phyloP scores from a whole-genome alignment of 1,140 invertebrate genomes.

The Laupala kohalensis region DNA sequence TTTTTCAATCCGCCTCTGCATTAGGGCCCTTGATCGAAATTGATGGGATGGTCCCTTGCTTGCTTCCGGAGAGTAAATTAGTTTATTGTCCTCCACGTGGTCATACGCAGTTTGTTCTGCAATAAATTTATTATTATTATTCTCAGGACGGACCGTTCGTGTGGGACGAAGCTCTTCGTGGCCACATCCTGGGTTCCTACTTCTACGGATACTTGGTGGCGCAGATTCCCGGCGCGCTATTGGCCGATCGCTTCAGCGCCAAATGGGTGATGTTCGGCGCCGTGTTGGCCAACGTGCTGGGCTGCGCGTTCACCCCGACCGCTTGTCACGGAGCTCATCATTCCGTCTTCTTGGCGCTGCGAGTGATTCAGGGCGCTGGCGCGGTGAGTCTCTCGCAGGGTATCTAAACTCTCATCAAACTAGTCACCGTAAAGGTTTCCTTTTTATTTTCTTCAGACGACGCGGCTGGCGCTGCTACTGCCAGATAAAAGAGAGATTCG shows the following conservation, averaged over 20 bases:
- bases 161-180: constrained; percentile 53
- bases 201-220: constrained; percentile 76
- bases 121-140: too few species aligned
- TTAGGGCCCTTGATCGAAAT: too few species aligned
- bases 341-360: constrained; percentile 40
- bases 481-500: too few species aligned
- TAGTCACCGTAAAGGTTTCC: too few species aligned
- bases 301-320: constrained; percentile 55
- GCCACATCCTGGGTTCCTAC: constrained; percentile 61
- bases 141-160: constrained; percentile 53
- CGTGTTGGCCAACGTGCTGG: constrained; percentile 58
- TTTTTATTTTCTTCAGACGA: not conserved
- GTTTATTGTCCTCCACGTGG: too few species aligned
- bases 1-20: too few species aligned
- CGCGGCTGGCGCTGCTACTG: not conserved
- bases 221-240: constrained; percentile 59
- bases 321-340: constrained; percentile 44
- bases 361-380: constrained; percentile 69
- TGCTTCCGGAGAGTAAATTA: too few species aligned
- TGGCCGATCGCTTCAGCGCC: constrained; percentile 63
- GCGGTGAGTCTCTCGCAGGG: constrained; percentile 42
- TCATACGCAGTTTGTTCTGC: too few species aligned
- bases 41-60: too few species aligned
- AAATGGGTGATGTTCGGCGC: constrained; percentile 75
- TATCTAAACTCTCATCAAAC: too few species aligned